Evolutionary conservation across 2,113 vertebrate genomes (phyloP).

Genomic region (Hirundichthys speculiger): DNA sequence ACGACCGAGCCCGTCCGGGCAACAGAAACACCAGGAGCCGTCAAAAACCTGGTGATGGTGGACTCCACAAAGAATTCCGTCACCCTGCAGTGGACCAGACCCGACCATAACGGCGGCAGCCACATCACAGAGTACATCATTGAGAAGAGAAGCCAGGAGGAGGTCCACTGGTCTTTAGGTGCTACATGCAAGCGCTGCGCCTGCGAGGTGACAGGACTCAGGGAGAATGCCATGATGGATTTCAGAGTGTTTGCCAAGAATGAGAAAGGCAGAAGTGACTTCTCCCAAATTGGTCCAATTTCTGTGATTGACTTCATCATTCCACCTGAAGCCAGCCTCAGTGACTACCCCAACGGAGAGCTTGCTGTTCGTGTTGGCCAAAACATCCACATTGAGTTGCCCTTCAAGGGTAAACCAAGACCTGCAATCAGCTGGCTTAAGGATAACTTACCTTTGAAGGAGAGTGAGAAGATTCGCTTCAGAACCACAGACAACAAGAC

Average conservation of each 20-base stretch:
- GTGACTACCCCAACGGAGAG: conserved; percentile 90
- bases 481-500: conserved; percentile 96
- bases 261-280: conserved; percentile 93
- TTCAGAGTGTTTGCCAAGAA: conserved; percentile 96
- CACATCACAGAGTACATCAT: conserved; percentile 93
- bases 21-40: conserved; percentile 91
- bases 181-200: conserved; percentile 89
- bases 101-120: conserved; percentile 96
- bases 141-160: conserved; percentile 88
- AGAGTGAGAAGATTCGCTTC: conserved; percentile 92
- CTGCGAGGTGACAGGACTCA: conserved; percentile 88
- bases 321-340: conserved; percentile 90
- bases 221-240: conserved; percentile 88
- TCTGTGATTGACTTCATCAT: conserved; percentile 92
- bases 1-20: conserved; percentile 92
- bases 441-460: conserved; percentile 91
- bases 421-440: conserved; percentile 94
- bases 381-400: conserved; percentile 92
- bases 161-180: conserved; percentile 86
- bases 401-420: conserved; percentile 96
- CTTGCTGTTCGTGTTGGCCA: conserved; percentile 92
- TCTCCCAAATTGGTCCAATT: conserved; percentile 88
- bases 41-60: conserved; percentile 88
- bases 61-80: conserved; percentile 95
- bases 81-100: conserved; percentile 90